These are phyloP conservation scores for Hyles vespertilio DNA, from an alignment of 1,140 invertebrate species.

Conservation along the genomic window DNA sequence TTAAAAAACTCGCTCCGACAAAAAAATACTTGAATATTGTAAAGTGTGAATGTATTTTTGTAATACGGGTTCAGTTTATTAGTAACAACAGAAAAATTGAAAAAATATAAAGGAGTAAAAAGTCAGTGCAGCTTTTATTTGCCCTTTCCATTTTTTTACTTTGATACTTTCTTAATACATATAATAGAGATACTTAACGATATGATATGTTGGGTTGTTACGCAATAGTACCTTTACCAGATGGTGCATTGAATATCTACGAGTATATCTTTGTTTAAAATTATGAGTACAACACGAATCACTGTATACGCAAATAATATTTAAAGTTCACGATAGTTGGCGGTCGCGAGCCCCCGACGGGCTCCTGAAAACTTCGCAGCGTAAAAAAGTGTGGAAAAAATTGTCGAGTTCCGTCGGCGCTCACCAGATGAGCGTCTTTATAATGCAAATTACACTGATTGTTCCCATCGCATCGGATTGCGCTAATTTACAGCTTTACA, in stretches of 20 bases:
- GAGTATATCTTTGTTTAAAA: too few species aligned
- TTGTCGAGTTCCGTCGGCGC: not conserved
- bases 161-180: too few species aligned
- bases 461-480: slow-evolving; percentile 26
- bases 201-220: too few species aligned
- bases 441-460: slow-evolving; percentile 35
- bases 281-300: too few species aligned
- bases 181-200: too few species aligned
- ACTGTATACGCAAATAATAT: too few species aligned
- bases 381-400: slow-evolving; percentile 8
- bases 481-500: slow-evolving; percentile 25
- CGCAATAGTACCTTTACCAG: too few species aligned
- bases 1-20: slow-evolving; percentile 23
- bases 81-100: not conserved
- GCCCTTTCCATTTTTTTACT: too few species aligned
- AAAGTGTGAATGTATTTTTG: too few species aligned
- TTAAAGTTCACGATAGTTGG: not conserved
- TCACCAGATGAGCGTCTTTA: slow-evolving; percentile 15
- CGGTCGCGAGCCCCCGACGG: not conserved
- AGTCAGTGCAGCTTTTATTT: not conserved
- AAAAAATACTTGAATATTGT: not conserved
- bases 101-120: slow-evolving; percentile 10
- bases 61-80: too few species aligned
- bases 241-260: too few species aligned
- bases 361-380: not conserved